Base-by-base conservation (phyloP, 2,888 invertebrate genomes). In the Venusia cambrica region DNA sequence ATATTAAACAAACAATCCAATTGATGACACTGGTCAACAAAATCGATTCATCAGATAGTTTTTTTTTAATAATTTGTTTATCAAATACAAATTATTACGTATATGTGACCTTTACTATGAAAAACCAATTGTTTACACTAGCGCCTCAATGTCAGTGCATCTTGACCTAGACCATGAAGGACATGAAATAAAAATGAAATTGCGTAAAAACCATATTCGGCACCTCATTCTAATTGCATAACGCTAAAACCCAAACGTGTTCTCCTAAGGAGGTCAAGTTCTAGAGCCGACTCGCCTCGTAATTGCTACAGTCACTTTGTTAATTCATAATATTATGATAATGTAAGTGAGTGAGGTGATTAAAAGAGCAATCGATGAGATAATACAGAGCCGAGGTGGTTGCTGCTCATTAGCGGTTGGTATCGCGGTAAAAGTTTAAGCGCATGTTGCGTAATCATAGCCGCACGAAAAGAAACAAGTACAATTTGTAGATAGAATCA, bases 191-290 rank as follows among this genome's bases (percentile, higher is more conserved):
- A 47, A 37, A 40, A 44, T 38, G 18, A 54, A 58, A 46, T 59
- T 61, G 60, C 60, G 59, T 57, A 58, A 64, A 66, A 65, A 64
- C 51, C n/a, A 51, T 52, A 55, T 53, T 62, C 57, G 60, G 55
- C 59, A 55, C 54, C 45, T 50, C 46, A 56, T 62, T n/a, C n/a
- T 57, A 61, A 72, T 74, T 73, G 71, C 67, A 69, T 71, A 68
- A 73, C 54, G 61, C 63, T 63, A 62, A 69, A 69, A 64, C 54
- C 50, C 54, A 65, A 73, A 74, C 73, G 61, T 64, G 68, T 73
- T 74, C 59, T 52, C 44, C 45, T 62, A 78, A 78, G 66, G 73
- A 65, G 78, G 79, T 76, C 78, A 80, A 79, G 79, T 79, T 79
- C 75, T 70, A 65, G 62, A 62, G 58, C 60, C 53, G 50, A 56